Evolutionary conservation across 2,113 vertebrate species (phyloP), one percentile per base, ranked within the genome.

Genomic region (Rhadina sibilatrix): DNA sequence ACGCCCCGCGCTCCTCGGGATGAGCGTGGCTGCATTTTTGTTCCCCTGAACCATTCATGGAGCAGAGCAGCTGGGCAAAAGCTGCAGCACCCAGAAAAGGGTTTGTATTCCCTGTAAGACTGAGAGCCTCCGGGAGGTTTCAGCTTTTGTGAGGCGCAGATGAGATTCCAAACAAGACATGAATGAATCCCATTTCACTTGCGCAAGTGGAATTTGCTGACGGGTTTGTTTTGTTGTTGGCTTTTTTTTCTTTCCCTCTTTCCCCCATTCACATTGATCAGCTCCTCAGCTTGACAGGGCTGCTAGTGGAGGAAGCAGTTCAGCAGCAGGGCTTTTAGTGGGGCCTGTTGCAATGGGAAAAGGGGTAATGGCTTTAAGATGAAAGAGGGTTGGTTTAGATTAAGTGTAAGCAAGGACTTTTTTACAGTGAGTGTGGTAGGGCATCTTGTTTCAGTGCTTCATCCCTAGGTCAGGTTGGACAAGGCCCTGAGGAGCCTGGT

Each of bases 11-110:
- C 4, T 28, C 21, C 53, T 53, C 83, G 82, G 85, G 85, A 63
- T 91, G 59, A 53, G 63, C 37, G 3, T 7, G 20, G 59, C 85
- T 94, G 2, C 52, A 5, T 68, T 78, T 87, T 79, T 85, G 33
- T 70, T 90, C 46, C 78, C 66, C 35, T 19, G 37, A 85, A 35
- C 69, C 40, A 31, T 84, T 89, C 68, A 90, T 81, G 6, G 80
- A 46, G 74, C 4, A 1, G 75, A 95, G 91, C 95, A 96, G 95
- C 87, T 89, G 94, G 86, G 87, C 81, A 95, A 79, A n/a, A 87
- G 93, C 89, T 94, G 89, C 61, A 68, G 74, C 89, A 69, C 5
- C 40, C 40, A 40, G 16, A 16, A 64, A n/a, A 66, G 77, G 70
- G 77, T 94, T 94, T 96, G 70, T 74, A 54, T 87, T 89, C 71